Evolutionary conservation across 2,113 vertebrate species (phyloP), one percentile per base, ranked within the genome.

Genomic region (Odocoileus hemionus): DNA sequence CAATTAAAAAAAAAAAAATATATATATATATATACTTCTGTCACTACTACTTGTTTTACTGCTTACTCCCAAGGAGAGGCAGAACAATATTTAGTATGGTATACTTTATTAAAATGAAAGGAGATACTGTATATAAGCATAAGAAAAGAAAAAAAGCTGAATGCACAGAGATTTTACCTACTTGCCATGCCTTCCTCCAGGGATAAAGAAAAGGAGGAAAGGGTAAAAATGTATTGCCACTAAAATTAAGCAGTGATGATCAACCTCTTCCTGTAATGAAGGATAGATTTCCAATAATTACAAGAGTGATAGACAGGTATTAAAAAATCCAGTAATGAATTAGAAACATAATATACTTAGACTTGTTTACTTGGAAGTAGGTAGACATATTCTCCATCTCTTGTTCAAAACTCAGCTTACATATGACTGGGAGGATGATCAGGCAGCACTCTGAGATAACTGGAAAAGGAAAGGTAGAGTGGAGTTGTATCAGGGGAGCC

Each of bases 81-180:
- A 70, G 61, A 74, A 78, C 33, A 87, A 30, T 58, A 76, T 79
- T 84, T 70, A 79, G 15, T n/a, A 30, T 52, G 50, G 39, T 4
- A 4, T 92, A 82, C 36, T 83, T 96, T n/a, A 17, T 70, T 76
- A 92, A 89, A 80, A 55, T 79, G n/a, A 84, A 61, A 93, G 67
- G 15, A 45, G 16, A 33, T 50, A 54, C 4, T 55, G 3, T 30
- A 50, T 55, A 7, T 36, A 12, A 78, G 15, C n/a, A 84, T 28
- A 83, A 19, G 67, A 45, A n/a, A 58, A 78, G 21, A 76, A 60
- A 92, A 88, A 36, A 55, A 36, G 26, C 30, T 60, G 70, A 93
- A 79, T 89, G 10, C 12, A 52, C 36, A 82, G 28, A 84, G 17
- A 50, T 33, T 84, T 74, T 79, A 50, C 30, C 16, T 45, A 45